phyloP scores from a whole-genome alignment of 2,797 vertebrate genomes.

The Serranus cabrilla region DNA sequence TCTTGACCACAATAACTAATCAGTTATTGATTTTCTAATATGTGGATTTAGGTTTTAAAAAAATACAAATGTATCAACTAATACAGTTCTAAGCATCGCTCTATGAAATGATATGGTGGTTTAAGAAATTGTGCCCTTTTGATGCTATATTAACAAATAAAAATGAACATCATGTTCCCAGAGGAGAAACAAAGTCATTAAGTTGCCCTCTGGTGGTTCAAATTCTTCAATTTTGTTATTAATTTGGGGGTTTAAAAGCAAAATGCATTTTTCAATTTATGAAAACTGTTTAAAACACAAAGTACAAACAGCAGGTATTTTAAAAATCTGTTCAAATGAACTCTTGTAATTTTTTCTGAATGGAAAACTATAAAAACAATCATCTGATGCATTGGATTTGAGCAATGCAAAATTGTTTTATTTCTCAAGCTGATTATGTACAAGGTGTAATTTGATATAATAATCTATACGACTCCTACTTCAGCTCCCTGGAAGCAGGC shows the following conservation, averaged over 20 bases:
- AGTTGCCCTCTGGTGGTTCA: neutral
- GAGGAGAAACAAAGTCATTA: constrained; percentile 11
- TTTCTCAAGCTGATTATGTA: constrained; percentile 4
- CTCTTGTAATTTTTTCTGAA: neutral
- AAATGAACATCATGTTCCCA: neutral
- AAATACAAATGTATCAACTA: neutral
- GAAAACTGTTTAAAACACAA: neutral
- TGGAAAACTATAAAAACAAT: constrained; percentile 1
- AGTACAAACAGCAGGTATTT: neutral
- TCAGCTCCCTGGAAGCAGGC: constrained; percentile 30
- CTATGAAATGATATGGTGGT: too few species aligned
- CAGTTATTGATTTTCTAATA: neutral
- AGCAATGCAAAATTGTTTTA: neutral
- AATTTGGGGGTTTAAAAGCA: neutral
- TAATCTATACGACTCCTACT: constrained; percentile 25
- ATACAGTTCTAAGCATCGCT: too few species aligned
- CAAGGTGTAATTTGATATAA: constrained; percentile 22
- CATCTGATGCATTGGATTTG: neutral
- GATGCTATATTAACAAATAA: too few species aligned
- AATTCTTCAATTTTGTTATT: neutral
- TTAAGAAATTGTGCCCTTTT: too few species aligned
- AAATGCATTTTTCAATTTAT: neutral
- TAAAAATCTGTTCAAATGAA: neutral
- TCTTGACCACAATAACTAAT: neutral
- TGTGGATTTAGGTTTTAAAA: neutral